phyloP scores from a whole-genome alignment of 2,888 invertebrate genomes.

The Hypsopygia costalis region DNA sequence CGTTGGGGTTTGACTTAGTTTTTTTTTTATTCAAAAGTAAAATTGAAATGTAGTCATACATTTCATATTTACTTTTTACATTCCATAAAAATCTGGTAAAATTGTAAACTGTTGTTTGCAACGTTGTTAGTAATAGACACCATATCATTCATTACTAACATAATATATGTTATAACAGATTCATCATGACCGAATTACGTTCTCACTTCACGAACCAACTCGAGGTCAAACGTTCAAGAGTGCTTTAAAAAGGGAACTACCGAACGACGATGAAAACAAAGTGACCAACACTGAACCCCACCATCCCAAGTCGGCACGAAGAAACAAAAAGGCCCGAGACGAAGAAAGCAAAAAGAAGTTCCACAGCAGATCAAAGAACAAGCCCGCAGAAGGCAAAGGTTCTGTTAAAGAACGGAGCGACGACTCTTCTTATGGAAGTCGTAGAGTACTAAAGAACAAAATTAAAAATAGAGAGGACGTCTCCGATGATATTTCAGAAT shows the following conservation, averaged over 20 bases:
- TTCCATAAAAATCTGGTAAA: too few relatives aligned
- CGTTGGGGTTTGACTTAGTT: too few relatives aligned
- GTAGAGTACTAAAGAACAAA: constrained; percentile 49
- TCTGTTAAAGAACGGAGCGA: constrained; percentile 46
- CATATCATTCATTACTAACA: too few relatives aligned
- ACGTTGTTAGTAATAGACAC: too few relatives aligned
- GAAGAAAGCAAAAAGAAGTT: constrained; percentile 43
- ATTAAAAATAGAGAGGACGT: constrained; percentile 60
- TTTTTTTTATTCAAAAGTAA: too few relatives aligned
- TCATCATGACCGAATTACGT: constrained; percentile 70
- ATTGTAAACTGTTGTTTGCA: too few relatives aligned
- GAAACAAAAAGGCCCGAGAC: constrained; percentile 36
- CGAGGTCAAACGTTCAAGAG: constrained; percentile 72
- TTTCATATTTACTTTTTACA: too few relatives aligned
- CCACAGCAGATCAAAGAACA: constrained; percentile 34
- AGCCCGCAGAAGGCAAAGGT: constrained; percentile 52
- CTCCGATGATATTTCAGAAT: constrained; percentile 64
- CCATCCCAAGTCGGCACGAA: constrained; percentile 1
- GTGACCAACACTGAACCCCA: constrained; percentile 10
- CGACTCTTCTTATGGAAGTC: constrained; percentile 44
- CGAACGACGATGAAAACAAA: constrained; percentile 35
- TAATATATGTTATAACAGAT: constrained; percentile 34
- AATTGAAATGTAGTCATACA: too few relatives aligned
- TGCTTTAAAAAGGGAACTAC: constrained; percentile 54
- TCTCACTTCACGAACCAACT: constrained; percentile 65